These are phyloP conservation scores for Rhyacichthys aspro DNA, from an alignment of 2,797 vertebrate genomes.

Conservation along the genomic window DNA sequence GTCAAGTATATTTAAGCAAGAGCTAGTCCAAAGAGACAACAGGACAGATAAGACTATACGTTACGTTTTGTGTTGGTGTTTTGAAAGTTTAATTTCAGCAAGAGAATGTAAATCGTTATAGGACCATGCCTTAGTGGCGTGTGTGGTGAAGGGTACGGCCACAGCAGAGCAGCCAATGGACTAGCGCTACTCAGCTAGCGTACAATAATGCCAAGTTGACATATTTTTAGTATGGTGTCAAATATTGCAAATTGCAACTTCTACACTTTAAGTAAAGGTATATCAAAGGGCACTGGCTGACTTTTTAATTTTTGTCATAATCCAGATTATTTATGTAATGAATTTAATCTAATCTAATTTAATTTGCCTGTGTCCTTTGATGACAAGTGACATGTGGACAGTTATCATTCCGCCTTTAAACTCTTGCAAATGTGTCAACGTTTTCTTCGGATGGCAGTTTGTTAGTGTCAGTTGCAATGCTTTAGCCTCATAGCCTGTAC, in stretches of 20 bases:
- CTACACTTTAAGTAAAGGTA: rapidly evolving
- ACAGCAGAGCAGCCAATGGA: constrained; percentile 41
- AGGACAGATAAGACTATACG: rapidly evolving
- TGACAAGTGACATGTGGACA: constrained; percentile 56
- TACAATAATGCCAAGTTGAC: not conserved
- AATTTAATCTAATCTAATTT: too few species aligned
- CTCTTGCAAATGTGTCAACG: not conserved
- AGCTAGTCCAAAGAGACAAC: not conserved
- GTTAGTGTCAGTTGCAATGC: too few species aligned
- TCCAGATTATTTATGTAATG: too few species aligned
- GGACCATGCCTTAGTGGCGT: constrained; percentile 50
- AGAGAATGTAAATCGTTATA: constrained; percentile 12
- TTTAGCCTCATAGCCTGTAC: not conserved
- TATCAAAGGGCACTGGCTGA: not conserved
- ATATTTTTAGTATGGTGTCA: not conserved
- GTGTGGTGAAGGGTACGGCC: constrained; percentile 54
- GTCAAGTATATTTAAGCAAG: not conserved
- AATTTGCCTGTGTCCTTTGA: constrained; percentile 6
- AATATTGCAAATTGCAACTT: not conserved
- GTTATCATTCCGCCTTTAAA: constrained; percentile 8
- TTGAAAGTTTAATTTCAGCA: constrained; percentile 1
- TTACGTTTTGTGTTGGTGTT: not conserved
- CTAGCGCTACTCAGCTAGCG: constrained; percentile 28
- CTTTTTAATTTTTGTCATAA: too few species aligned
- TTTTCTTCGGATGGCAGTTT: not conserved